phyloP scores from a whole-genome alignment of 2,113 vertebrate species.

The Oriolus oriolus region DNA sequence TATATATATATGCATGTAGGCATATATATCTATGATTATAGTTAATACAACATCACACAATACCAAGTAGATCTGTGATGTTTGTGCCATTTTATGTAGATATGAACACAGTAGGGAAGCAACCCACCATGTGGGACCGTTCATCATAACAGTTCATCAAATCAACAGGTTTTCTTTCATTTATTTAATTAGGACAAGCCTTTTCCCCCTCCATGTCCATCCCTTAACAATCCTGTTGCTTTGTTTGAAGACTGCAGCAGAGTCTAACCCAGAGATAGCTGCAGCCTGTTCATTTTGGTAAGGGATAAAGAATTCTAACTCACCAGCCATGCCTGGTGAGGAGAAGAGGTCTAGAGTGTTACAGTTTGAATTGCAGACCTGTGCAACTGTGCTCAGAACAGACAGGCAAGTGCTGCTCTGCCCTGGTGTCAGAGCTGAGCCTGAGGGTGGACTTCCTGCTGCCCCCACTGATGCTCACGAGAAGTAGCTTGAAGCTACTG shows the following conservation, averaged over 20 bases:
- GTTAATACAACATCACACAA: neutral
- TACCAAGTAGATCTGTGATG: neutral
- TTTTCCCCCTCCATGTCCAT: neutral
- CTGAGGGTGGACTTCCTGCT: neutral
- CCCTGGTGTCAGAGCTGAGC: neutral
- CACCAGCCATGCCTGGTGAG: neutral
- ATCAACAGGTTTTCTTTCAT: neutral
- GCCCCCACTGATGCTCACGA: neutral
- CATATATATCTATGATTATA: neutral
- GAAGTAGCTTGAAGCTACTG: neutral
- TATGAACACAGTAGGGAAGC: neutral
- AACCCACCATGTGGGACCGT: neutral
- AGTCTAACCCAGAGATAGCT: neutral
- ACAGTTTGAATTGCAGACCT: neutral
- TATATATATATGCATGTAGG: neutral
- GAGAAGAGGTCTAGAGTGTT: neutral
- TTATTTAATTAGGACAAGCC: neutral
- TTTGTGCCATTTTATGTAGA: neutral
- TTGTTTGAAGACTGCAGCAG: neutral
- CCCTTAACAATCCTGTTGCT: neutral
- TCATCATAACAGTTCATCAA: neutral
- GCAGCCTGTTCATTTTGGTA: neutral
- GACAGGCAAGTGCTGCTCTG: neutral
- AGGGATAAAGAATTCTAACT: neutral
- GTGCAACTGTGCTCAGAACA: neutral